A percentile compares a stretch with the other conserved stretches of the same genome.
Conservation (phyloP, 2,797 vertebrate genomes). For the Antrozous pallidus region DNA sequence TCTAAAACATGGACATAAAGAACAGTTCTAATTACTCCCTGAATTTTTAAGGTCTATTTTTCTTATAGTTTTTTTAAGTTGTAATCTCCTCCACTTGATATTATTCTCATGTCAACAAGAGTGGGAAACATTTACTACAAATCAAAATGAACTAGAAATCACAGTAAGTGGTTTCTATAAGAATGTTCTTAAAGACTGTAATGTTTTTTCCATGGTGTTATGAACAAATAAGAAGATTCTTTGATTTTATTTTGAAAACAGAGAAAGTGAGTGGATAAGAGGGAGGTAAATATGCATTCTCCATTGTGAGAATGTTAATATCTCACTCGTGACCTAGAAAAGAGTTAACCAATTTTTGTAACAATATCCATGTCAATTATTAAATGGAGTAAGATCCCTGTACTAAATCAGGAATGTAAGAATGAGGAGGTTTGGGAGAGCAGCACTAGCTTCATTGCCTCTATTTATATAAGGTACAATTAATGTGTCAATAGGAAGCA, state of each 20-base stretch:
- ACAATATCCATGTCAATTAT: not conserved
- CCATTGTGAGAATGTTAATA: slow-evolving; percentile 49
- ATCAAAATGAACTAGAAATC: slow-evolving; percentile 54
- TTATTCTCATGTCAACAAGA: slow-evolving; percentile 37
- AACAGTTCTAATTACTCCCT: not conserved
- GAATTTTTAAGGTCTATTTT: slow-evolving; percentile 6
- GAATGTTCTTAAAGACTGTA: slow-evolving; percentile 58
- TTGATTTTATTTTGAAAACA: slow-evolving; percentile 36
- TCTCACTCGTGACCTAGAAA: slow-evolving; percentile 16
- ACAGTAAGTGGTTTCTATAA: slow-evolving; percentile 56
- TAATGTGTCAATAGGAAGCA: slow-evolving; percentile 70
- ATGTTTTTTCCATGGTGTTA: slow-evolving; percentile 55
- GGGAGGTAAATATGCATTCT: slow-evolving; percentile 32
- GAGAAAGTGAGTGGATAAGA: not conserved
- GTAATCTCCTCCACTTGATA: not conserved
- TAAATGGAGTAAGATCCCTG: not conserved
- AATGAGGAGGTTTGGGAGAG: not conserved
- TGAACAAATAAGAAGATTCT: slow-evolving; percentile 65
- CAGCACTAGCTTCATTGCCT: not conserved
- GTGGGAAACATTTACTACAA: slow-evolving; percentile 36
- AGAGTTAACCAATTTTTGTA: not conserved
- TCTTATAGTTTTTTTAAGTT: not conserved
- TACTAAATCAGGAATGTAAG: not conserved
- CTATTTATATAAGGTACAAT: not conserved
- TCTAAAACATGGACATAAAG: not conserved